These are phyloP conservation scores for Matsumyia berberina DNA, from an alignment of 2,888 invertebrate genomes.

Conservation along the genomic window DNA sequence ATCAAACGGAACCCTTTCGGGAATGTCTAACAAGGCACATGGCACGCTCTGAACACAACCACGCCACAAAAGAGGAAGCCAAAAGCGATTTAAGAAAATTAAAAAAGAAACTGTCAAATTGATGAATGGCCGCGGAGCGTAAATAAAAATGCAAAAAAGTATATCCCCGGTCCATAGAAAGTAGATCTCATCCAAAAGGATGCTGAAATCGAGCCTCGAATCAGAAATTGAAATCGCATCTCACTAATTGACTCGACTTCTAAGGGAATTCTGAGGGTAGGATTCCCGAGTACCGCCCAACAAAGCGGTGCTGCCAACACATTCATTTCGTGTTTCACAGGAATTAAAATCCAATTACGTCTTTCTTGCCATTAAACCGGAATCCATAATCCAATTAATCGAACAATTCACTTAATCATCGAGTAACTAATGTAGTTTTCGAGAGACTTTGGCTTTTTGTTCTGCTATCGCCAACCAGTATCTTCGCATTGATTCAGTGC, in stretches of 20 bases:
- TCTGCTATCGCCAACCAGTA: constrained; percentile 50
- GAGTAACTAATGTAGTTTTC: constrained; percentile 52
- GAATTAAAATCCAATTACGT: constrained; percentile 76
- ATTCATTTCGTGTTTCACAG: constrained; percentile 67
- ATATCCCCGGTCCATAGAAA: constrained; percentile 45
- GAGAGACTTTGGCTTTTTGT: constrained; percentile 3
- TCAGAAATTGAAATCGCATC: constrained; percentile 68
- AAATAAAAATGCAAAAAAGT: constrained; percentile 69
- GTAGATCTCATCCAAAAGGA: constrained; percentile 10
- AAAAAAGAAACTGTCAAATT: constrained; percentile 76
- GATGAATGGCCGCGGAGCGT: constrained; percentile 62
- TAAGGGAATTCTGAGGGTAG: no score
- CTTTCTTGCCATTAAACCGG: constrained; percentile 57
- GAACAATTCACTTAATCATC: constrained; percentile 76
- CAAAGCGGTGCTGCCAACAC: constrained; percentile 46
- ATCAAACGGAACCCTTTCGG: constrained; percentile 69
- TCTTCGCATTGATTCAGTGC: constrained; percentile 69
- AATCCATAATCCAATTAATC: constrained; percentile 76
- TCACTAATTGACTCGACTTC: constrained; percentile 70
- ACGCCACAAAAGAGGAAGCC: constrained; percentile 68
- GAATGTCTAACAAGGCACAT: constrained; percentile 76
- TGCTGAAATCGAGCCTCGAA: constrained; percentile 13
- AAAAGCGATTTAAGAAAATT: constrained; percentile 76
- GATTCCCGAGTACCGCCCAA: constrained; percentile 34
- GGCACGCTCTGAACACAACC: constrained; percentile 71